A percentile compares a stretch with the other conserved stretches of the same genome.
Evolutionary conservation across 2,113 vertebrate species (phyloP).

Genomic region (Leucosticte australis): DNA sequence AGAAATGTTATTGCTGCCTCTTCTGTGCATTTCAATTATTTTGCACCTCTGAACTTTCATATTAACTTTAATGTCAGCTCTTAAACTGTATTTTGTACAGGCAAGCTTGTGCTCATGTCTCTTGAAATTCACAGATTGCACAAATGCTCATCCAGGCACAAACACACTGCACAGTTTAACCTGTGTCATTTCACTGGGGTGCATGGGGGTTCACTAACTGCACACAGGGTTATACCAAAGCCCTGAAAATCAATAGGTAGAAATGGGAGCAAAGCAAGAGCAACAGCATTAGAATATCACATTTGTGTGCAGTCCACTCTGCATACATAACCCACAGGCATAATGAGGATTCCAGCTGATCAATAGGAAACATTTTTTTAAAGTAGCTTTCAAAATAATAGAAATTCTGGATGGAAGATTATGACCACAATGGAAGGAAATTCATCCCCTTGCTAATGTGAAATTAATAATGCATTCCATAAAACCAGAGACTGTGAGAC

Average conservation of each 20-base stretch:
- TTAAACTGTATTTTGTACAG: slow-evolving; percentile 64
- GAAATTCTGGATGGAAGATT: not conserved
- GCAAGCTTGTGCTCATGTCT: not conserved
- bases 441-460: not conserved
- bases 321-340: not conserved
- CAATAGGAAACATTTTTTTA: not conserved
- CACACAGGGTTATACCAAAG: not conserved
- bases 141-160: not conserved
- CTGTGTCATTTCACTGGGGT: not conserved
- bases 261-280: not conserved
- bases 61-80: slow-evolving; percentile 72
- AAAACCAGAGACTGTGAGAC: not conserved
- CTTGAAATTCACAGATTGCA: slow-evolving; percentile 12
- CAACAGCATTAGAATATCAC: not conserved
- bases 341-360: not conserved
- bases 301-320: not conserved
- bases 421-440: not conserved
- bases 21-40: slow-evolving; percentile 79
- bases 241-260: slow-evolving; percentile 24
- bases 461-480: not conserved
- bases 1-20: slow-evolving; percentile 75
- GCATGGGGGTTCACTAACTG: not conserved
- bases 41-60: slow-evolving; percentile 76
- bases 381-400: not conserved
- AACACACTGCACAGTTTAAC: not conserved